Evolutionary conservation across 2,888 invertebrate genomes (phyloP), one percentile per base, ranked within the genome.

Genomic region (Penaeus monodon): DNA sequence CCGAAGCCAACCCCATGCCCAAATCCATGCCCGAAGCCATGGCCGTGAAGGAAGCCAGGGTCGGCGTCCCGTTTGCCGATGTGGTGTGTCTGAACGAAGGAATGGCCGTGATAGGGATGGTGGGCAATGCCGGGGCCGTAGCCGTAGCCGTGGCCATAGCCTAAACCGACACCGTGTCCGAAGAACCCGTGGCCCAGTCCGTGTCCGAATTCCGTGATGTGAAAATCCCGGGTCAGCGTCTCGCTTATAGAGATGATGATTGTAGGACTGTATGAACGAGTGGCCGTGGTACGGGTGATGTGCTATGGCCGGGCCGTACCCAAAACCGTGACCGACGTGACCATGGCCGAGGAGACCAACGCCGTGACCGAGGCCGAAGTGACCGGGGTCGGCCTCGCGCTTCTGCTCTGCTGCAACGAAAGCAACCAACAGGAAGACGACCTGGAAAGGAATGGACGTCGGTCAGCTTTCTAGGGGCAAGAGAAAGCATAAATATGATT

Each of bases 321-420:
- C 77, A 8, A 49, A 44, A 6, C 77, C 49, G 17, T 49, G 44
- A 38, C 77, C 77, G 20, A 77, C 1, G 77, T 49, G 24, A 57
- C 77, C 77, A 24, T 73, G 73, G 10, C 73, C 29, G 38, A 38
- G 73, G 73, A 33, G 22, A 29, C 57, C 57, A 17, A 57, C 14
- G 57, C 57, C 57, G 57, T 57, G 57, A 57, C 57, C 57, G 49
- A 57, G 17, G 49, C 49, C 49, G 57, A 57, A 57, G 57, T 57
- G 57, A 57, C 57, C 57, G 57, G 57, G 57, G 57, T 57, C 57
- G 27, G 77, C 77, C 27, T 44, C 44, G 44, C 77, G 77, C 77
- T 77, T 77, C 44, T 77, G 77, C 77, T 77, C 44, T 49, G 77
- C 77, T 27, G 49, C 49, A 24, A 38, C 77, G 22, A 77, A 8